These are phyloP conservation scores for Amblyopsis rosae DNA, from an alignment of 2,113 vertebrate genomes.

Conservation along the genomic window DNA sequence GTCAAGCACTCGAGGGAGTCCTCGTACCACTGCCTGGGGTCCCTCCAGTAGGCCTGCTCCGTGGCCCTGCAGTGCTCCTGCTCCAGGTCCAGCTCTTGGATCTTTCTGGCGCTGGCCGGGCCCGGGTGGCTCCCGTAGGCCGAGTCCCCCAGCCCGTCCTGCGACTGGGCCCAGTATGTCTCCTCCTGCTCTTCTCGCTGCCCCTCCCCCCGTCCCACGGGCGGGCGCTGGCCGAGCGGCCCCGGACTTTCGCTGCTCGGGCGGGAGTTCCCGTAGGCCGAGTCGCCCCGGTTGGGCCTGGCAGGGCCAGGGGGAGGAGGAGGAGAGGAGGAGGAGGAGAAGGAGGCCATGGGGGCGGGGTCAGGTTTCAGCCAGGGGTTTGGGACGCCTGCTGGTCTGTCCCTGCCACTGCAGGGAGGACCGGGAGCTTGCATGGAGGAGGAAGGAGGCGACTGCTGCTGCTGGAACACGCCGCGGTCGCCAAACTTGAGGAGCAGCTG, in stretches of 20 bases:
- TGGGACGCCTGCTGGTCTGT: conserved; percentile 40
- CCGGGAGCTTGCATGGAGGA: conserved; percentile 52
- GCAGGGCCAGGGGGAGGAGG: conserved; percentile 61
- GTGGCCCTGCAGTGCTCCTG: conserved; percentile 63
- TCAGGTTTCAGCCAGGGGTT: conserved; percentile 85
- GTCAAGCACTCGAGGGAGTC: conserved; percentile 90
- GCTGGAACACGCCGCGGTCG: conserved; percentile 87
- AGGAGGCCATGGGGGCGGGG: conserved; percentile 10
- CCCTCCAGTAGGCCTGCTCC: conserved; percentile 75
- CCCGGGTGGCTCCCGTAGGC: conserved; percentile 96
- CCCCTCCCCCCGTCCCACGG: conserved; percentile 41
- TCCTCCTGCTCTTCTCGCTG: conserved; percentile 33
- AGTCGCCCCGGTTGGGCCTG: too few relatives aligned
- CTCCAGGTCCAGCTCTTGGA: conserved; percentile 88
- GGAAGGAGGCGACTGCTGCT: conserved; percentile 60
- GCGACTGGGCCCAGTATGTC: conserved; percentile 95
- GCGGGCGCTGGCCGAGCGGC: conserved; percentile 87
- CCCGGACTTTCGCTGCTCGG: conserved; percentile 76
- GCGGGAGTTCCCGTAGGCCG: conserved; percentile 62
- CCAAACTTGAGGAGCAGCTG: conserved; percentile 94
- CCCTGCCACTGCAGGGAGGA: conserved; percentile 47
- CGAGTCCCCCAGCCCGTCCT: conserved; percentile 93
- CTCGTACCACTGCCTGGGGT: conserved; percentile 86
- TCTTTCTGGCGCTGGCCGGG: conserved; percentile 89
- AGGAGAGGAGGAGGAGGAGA: conserved; percentile 54